A percentile compares a stretch with the other conserved stretches of the same genome.
Conservation (phyloP, 1,140 invertebrate species). For the Drosophila nigrodunni region DNA sequence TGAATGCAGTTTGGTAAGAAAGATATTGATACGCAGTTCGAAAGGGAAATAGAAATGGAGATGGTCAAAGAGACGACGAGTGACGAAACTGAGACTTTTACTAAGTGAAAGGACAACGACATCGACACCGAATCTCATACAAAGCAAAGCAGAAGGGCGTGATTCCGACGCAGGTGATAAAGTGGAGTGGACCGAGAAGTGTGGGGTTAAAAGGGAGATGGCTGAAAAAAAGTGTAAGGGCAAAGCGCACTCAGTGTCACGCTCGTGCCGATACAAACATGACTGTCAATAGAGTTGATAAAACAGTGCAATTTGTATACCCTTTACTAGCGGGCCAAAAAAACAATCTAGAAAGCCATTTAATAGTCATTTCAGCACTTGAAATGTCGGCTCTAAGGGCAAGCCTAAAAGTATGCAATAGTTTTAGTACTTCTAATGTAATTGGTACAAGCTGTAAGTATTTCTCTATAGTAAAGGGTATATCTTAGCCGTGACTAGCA, state of each 20-base stretch:
- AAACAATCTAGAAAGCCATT: no score
- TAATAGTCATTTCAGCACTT: no score
- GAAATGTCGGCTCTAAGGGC: no score
- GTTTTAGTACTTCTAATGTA: no score
- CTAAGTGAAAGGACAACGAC: constrained; percentile 21
- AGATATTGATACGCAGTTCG: not conserved
- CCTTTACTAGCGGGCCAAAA: no score
- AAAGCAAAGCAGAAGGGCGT: constrained; percentile 13
- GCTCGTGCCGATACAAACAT: constrained; percentile 16
- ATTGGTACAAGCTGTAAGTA: no score
- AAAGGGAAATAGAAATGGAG: not conserved
- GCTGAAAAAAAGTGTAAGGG: not conserved
- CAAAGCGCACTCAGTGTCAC: constrained; percentile 11
- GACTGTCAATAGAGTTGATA: not conserved
- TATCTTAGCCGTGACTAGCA: no score
- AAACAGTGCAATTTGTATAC: no score
- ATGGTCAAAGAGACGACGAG: not conserved
- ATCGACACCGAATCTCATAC: constrained; percentile 18
- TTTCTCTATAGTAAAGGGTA: no score
- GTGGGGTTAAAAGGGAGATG: not conserved
- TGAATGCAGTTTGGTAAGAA: not conserved
- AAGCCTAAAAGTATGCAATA: no score
- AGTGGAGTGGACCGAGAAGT: not conserved
- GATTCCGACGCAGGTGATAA: not conserved
- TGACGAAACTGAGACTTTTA: constrained; percentile 15